A percentile compares a stretch with the other conserved stretches of the same genome.
These are phyloP conservation scores for Notodonta dromedarius DNA, from an alignment of 2,888 invertebrate genomes.

Conservation along the genomic window DNA sequence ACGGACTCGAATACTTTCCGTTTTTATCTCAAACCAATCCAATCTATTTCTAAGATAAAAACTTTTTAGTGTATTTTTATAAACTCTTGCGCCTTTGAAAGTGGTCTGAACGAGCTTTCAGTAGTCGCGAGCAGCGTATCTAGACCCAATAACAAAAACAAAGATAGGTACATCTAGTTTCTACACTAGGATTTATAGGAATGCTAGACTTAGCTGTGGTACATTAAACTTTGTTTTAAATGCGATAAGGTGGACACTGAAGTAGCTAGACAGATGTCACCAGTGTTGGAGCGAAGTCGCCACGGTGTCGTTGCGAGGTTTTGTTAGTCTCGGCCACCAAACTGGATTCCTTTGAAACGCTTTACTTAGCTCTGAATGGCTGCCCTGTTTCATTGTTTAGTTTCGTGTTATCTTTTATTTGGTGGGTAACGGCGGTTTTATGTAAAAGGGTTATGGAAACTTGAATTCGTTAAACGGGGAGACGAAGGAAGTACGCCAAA, in stretches of 20 bases:
- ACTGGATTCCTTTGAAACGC: conserved; percentile 68
- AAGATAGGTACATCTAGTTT: conserved; percentile 27
- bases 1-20: conserved; percentile 32
- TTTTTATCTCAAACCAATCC: conserved; percentile 32
- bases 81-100: conserved; percentile 20
- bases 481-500: background rate
- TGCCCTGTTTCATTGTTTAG: conserved; percentile 59
- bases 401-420: conserved; percentile 44
- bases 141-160: conserved; percentile 32
- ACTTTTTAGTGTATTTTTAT: conserved; percentile 17
- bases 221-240: conserved; percentile 27
- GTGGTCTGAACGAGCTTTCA: conserved; percentile 23
- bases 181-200: conserved; percentile 37
- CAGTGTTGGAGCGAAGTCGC: conserved; percentile 28
- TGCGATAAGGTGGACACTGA: conserved; percentile 32
- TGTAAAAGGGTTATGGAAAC: conserved; percentile 17
- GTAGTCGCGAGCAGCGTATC: conserved; percentile 23
- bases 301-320: conserved; percentile 44
- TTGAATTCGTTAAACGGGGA: conserved; percentile 13
- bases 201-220: conserved; percentile 17
- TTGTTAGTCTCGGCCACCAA: conserved; percentile 59
- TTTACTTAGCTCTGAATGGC: conserved; percentile 61
- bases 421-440: conserved; percentile 31
- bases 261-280: conserved; percentile 17
- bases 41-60: conserved; percentile 29